phyloP scores from a whole-genome alignment of 2,797 vertebrate genomes.

The Sandelia bainsii region DNA sequence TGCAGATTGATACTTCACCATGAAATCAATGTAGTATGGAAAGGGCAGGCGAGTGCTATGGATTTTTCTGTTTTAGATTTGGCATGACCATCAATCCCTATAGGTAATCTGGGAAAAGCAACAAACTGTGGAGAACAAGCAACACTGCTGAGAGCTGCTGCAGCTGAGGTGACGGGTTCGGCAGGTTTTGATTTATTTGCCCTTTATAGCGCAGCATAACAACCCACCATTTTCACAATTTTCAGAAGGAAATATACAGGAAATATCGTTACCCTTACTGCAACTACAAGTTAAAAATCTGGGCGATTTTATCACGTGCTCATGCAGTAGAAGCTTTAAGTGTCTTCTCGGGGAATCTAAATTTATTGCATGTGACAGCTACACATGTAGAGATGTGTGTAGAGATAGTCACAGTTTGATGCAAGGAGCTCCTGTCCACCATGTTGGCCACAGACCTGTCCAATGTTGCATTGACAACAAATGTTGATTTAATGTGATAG shows the following conservation, averaged over 20 bases:
- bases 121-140: constrained; percentile 38
- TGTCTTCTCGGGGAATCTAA: constrained; percentile 14
- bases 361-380: constrained; percentile 25
- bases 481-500: constrained; percentile 9
- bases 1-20: constrained; percentile 75
- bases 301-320: constrained; percentile 8
- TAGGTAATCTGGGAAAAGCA: constrained; percentile 59
- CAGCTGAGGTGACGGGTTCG: constrained; percentile 34
- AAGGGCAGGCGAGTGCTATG: constrained; percentile 67
- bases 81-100: constrained; percentile 75
- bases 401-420: constrained; percentile 3
- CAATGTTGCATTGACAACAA: constrained; percentile 2
- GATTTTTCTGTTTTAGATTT: constrained; percentile 73
- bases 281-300: constrained; percentile 21
- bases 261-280: constrained; percentile 15
- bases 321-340: constrained; percentile 4
- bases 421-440: background rate
- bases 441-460: background rate
- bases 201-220: constrained; percentile 23
- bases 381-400: constrained; percentile 2
- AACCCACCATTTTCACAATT: constrained; percentile 3
- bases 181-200: constrained; percentile 55
- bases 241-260: background rate
- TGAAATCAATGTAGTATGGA: constrained; percentile 73
- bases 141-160: constrained; percentile 47